Evolutionary conservation across 2,888 invertebrate species (phyloP).

Genomic region (Troides oblongomaculatus): DNA sequence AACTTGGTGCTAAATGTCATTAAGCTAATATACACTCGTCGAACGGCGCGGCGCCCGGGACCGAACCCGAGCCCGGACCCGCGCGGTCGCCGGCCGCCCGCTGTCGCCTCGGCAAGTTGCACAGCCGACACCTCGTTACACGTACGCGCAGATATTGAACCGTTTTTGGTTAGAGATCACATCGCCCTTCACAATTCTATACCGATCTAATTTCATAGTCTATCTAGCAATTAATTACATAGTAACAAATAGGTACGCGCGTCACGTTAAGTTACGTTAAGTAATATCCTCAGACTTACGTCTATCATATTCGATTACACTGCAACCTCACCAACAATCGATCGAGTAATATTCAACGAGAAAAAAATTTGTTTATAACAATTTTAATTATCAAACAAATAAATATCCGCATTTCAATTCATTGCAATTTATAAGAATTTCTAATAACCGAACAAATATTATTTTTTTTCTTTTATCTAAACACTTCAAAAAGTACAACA

Average conservation of each 20-base stretch:
- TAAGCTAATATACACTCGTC: constrained; percentile 37
- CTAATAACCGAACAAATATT: constrained; percentile 64
- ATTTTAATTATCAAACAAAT: constrained; percentile 47
- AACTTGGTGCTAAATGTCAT: constrained; percentile 51
- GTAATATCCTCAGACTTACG: constrained; percentile 50
- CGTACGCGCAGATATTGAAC: constrained; percentile 44
- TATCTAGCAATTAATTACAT: constrained; percentile 76
- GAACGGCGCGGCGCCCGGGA: constrained; percentile 22
- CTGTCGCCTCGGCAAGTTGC: constrained; percentile 3
- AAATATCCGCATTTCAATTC: constrained; percentile 53
- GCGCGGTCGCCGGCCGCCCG: constrained; percentile 13
- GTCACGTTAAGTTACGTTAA: constrained; percentile 55
- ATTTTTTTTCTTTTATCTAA: constrained; percentile 54
- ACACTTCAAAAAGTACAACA: constrained; percentile 77
- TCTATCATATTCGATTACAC: constrained; percentile 67
- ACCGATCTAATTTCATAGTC: constrained; percentile 79
- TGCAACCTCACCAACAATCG: constrained; percentile 67
- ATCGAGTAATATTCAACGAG: constrained; percentile 66
- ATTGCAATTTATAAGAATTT: constrained; percentile 52
- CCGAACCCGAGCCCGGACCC: background rate
- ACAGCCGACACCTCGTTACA: constrained; percentile 29
- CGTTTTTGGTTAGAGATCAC: constrained; percentile 56
- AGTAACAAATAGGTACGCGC: constrained; percentile 78
- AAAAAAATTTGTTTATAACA: constrained; percentile 69
- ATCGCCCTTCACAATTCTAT: constrained; percentile 60